Base-by-base conservation (phyloP, 2,888 invertebrate genomes). In the Ischnura elegans region DNA sequence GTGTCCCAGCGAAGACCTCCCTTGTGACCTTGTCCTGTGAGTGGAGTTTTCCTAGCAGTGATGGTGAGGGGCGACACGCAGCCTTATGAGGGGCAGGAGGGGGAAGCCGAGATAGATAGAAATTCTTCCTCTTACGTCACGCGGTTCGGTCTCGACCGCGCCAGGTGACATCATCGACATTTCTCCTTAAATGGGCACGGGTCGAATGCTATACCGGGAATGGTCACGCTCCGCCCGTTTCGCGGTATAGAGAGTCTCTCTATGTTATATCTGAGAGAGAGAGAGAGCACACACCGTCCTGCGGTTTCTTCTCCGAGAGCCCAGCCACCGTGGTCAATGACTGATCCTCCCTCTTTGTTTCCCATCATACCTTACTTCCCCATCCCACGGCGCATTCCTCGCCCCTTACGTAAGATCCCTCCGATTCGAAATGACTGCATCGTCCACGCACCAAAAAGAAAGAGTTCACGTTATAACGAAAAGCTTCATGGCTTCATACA, bases 81-180 rank as follows among this genome's bases (percentile, higher is more conserved):
- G n/a, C n/a, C n/a, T n/a, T n/a, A n/a, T n/a, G n/a, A n/a, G 61
- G n/a, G 61, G 0, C 4, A n/a, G 61, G 2, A n/a, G 19, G n/a
- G 61, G n/a, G 61, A n/a, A 2, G n/a, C 0, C 3, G 2, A 6
- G 25, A n/a, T 29, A 16, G 36, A n/a, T 29, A 87, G 61, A 42
- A 55, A 66, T 45, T 90, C 61, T 90, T 90, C 90, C 90, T 90
- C 55, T 90, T 90, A 90, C 90, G 90, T 90, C 90, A 90, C 61
- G 55, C 90, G 8, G 46, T 86, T 86, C 55, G 42, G 25, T n/a
- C n/a, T n/a, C 25, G 25, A 3, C 51, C 13, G 51, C 51, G 16
- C 29, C 76, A 55, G 66, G 61, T 90, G 90, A 90, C 90, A 90
- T 90, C 90, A 90, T 90, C 90, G 61, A n/a, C 90, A 42, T 61